phyloP scores from a whole-genome alignment of 2,888 invertebrate species.

The Melieria picta region DNA sequence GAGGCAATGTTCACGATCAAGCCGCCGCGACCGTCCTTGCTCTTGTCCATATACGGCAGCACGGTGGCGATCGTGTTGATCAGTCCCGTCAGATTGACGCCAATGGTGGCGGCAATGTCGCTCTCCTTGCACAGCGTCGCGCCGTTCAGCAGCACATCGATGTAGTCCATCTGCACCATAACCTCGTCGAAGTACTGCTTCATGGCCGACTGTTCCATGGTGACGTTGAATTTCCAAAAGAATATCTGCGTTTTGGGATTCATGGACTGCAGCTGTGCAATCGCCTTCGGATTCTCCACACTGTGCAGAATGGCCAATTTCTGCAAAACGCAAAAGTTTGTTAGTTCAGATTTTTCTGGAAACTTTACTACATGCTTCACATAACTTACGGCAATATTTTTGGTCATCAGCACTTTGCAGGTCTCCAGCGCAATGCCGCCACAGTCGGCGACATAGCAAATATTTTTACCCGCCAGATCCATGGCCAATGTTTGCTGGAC shows the following conservation, averaged over 20 bases:
- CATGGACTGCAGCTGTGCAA: conserved; percentile 48
- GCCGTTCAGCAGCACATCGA: conserved; percentile 48
- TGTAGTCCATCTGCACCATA: conserved; percentile 30
- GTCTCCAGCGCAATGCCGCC: conserved; percentile 58
- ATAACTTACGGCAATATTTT: conserved; percentile 49
- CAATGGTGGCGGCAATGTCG: conserved; percentile 40
- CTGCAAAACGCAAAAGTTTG: conserved; percentile 38
- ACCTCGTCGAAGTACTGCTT: conserved; percentile 54
- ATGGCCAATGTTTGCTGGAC: conserved; percentile 31
- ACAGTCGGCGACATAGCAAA: conserved; percentile 58
- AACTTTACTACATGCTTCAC: too few species aligned
- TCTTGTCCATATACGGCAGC: conserved; percentile 58
- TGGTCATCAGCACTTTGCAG: conserved; percentile 54
- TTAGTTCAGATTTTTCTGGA: too few species aligned
- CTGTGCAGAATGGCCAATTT: conserved; percentile 56
- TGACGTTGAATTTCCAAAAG: conserved; percentile 52
- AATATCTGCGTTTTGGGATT: conserved; percentile 48
- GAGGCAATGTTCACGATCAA: conserved; percentile 60
- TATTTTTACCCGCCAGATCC: conserved; percentile 53
- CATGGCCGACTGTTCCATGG: conserved; percentile 53
- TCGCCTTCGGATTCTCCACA: conserved; percentile 48
- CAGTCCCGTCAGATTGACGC: conserved; percentile 43
- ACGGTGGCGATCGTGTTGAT: conserved; percentile 49
- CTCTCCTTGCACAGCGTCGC: conserved; percentile 45
- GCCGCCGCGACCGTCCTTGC: conserved; percentile 57